Percentiles rank a stretch among this genome's conserved stretches.
These are phyloP conservation scores for Ennomos quercinarius DNA, from an alignment of 2,888 invertebrate species.

Conservation along the genomic window DNA sequence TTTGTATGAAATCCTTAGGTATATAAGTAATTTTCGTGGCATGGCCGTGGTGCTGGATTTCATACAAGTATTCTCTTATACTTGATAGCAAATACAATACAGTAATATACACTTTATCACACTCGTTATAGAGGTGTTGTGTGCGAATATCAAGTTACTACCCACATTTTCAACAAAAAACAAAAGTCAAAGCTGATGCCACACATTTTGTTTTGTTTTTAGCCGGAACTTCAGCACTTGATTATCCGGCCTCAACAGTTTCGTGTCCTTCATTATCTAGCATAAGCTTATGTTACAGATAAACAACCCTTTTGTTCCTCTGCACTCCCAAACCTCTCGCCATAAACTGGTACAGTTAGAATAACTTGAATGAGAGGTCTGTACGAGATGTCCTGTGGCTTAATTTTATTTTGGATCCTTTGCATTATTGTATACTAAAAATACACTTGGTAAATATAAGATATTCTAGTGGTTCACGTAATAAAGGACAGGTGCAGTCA, in stretches of 20 bases:
- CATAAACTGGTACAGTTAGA: constrained; percentile 43
- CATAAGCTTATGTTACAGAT: constrained; percentile 45
- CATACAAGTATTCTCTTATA: too few relatives aligned
- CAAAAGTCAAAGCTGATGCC: too few relatives aligned
- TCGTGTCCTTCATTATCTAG: background rate
- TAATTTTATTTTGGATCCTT: constrained; percentile 25
- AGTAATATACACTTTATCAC: too few relatives aligned
- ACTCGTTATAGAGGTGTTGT: too few relatives aligned
- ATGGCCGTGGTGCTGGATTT: too few relatives aligned
- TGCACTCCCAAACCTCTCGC: constrained; percentile 39
- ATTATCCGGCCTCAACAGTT: constrained; percentile 5
- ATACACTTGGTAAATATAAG: background rate
- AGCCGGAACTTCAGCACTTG: background rate
- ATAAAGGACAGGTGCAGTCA: background rate
- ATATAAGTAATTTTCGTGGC: too few relatives aligned
- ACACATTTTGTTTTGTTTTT: constrained; percentile 1
- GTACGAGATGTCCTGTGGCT: constrained; percentile 36
- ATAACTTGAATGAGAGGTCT: constrained; percentile 41
- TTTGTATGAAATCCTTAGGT: too few relatives aligned
- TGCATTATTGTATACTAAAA: constrained; percentile 17
- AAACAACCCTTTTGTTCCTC: constrained; percentile 57
- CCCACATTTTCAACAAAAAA: too few relatives aligned
- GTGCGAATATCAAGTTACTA: too few relatives aligned
- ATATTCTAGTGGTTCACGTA: background rate
- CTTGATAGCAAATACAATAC: too few relatives aligned